These are phyloP conservation scores for Enteromius trimaculatus DNA, from an alignment of 2,797 vertebrate species.

Conservation along the genomic window DNA sequence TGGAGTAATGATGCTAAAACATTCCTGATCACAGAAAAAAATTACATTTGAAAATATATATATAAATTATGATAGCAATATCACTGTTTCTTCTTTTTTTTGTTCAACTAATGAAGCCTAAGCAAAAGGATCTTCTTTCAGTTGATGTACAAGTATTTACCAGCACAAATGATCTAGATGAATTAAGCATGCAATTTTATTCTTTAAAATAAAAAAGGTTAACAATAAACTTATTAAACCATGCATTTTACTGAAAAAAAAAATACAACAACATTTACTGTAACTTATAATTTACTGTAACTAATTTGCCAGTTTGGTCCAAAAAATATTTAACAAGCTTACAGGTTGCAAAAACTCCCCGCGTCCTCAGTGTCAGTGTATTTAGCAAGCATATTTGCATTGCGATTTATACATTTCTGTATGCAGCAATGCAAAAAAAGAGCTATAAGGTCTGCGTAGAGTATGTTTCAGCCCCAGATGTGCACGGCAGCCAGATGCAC, in stretches of 20 bases:
- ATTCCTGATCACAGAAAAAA: neutral
- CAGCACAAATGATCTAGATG: no score
- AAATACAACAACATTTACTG: no score
- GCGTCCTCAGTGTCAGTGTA: neutral
- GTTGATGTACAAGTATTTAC: neutral
- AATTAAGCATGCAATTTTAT: neutral
- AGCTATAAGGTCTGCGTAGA: neutral
- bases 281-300: neutral
- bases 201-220: neutral
- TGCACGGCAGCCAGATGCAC: conserved; percentile 31
- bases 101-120: no score
- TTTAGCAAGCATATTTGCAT: neutral
- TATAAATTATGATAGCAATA: neutral
- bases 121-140: no score
- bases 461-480: conserved; percentile 13
- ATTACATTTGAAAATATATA: neutral
- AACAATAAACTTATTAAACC: neutral
- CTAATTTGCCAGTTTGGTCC: neutral
- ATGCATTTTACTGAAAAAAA: no score
- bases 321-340: neutral
- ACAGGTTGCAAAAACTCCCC: neutral
- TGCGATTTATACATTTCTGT: neutral
- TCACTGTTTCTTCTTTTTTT: neutral
- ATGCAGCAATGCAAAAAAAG: neutral
- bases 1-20: neutral